These are phyloP conservation scores for Trichogramma dendrolimi DNA, from an alignment of 2,888 invertebrate species.

Conservation along the genomic window DNA sequence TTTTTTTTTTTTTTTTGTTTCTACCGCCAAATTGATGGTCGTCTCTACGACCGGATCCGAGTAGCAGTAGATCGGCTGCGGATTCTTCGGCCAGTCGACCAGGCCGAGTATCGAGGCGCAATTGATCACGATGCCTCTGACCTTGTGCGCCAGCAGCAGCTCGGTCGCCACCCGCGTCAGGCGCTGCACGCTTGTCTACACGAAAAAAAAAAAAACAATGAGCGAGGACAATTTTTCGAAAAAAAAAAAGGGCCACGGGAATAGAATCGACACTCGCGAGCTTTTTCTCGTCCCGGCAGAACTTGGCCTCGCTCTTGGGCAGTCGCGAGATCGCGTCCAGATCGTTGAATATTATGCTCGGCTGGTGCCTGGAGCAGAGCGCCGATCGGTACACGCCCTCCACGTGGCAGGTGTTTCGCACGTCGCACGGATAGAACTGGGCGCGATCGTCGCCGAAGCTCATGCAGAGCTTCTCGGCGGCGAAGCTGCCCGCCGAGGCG, in stretches of 20 bases:
- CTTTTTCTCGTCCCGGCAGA: neutral
- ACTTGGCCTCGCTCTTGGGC: neutral
- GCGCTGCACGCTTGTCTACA: slow-evolving; percentile 31
- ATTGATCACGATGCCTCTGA: slow-evolving; percentile 62
- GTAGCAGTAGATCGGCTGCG: slow-evolving; percentile 37
- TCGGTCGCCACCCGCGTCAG: slow-evolving; percentile 44
- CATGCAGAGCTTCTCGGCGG: slow-evolving; percentile 43
- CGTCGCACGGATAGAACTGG: slow-evolving; percentile 44
- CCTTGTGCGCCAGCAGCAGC: slow-evolving; percentile 48
- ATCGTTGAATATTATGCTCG: slow-evolving; percentile 38
- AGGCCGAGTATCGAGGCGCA: slow-evolving; percentile 60
- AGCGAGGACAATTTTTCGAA: no score
- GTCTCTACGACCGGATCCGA: slow-evolving; percentile 36
- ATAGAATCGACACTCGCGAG: neutral
- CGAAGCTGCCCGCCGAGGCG: slow-evolving; percentile 38
- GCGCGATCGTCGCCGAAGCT: slow-evolving; percentile 46
- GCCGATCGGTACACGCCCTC: slow-evolving; percentile 37
- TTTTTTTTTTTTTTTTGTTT: no score
- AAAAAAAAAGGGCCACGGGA: no score
- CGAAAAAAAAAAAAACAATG: neutral
- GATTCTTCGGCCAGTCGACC: slow-evolving; percentile 39
- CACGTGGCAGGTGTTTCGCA: slow-evolving; percentile 45
- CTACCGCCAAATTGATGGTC: slow-evolving; percentile 34
- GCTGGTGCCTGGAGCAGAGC: slow-evolving; percentile 26
- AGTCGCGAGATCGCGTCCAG: slow-evolving; percentile 31